Conservation (phyloP, 2,888 invertebrate genomes). For the Drosophila affinis region DNA sequence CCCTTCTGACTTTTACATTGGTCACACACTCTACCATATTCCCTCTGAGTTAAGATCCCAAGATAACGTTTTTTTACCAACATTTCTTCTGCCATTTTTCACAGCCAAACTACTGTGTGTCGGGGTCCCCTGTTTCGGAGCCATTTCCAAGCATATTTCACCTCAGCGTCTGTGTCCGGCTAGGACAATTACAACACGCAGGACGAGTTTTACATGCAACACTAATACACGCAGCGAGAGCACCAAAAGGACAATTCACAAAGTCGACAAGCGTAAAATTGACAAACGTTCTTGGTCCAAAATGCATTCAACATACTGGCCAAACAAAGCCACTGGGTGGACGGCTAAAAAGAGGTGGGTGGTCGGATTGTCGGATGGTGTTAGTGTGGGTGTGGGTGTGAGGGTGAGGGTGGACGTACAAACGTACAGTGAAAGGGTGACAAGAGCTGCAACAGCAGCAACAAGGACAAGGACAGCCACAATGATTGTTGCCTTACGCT, state of each 20-base stretch:
- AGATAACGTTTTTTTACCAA: slow-evolving; percentile 2
- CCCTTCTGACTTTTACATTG: neutral
- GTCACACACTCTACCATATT: neutral
- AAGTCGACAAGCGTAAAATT: slow-evolving; percentile 77
- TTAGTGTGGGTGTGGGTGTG: neutral
- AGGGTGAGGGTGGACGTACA: neutral
- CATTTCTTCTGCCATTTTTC: neutral
- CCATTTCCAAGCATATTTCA: slow-evolving; percentile 15
- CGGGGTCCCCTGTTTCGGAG: slow-evolving; percentile 15
- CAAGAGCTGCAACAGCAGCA: slow-evolving; percentile 45
- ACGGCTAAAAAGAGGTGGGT: slow-evolving; percentile 13
- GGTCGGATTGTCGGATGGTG: slow-evolving; percentile 7
- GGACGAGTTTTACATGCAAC: slow-evolving; percentile 40
- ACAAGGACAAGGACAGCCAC: slow-evolving; percentile 31
- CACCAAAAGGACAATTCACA: slow-evolving; percentile 69
- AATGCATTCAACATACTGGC: slow-evolving; percentile 58
- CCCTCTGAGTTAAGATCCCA: neutral
- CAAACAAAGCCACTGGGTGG: slow-evolving; percentile 11
- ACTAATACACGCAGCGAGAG: slow-evolving; percentile 23
- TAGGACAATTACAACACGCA: slow-evolving; percentile 31
- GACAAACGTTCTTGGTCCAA: slow-evolving; percentile 70
- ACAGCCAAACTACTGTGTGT: slow-evolving; percentile 7
- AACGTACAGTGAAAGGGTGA: slow-evolving; percentile 31
- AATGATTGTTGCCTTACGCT: slow-evolving; percentile 64
- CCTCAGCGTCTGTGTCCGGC: slow-evolving; percentile 5